phyloP scores from a whole-genome alignment of 2,113 vertebrate species.

The Anoura caudifer region DNA sequence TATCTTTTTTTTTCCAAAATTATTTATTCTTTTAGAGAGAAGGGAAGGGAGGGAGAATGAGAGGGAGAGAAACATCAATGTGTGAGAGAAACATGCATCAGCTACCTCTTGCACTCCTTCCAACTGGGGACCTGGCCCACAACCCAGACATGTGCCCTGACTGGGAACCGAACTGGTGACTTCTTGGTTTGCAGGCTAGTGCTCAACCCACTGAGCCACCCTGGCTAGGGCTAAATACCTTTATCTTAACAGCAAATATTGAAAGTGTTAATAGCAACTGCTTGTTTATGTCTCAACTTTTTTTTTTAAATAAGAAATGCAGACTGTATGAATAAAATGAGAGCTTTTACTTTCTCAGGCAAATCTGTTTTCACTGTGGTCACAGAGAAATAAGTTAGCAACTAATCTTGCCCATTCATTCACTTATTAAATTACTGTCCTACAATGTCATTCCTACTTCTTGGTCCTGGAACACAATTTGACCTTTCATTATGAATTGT shows the following conservation, averaged over 20 bases:
- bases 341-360: slow-evolving; percentile 29
- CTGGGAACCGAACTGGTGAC: no score
- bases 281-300: background rate
- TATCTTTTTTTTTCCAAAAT: background rate
- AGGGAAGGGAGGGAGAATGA: no score
- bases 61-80: no score
- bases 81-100: no score
- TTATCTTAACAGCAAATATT: background rate
- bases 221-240: background rate
- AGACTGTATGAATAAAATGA: slow-evolving; percentile 21
- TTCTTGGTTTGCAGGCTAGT: no score
- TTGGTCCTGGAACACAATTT: slow-evolving; percentile 28
- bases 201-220: no score
- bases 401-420: slow-evolving; percentile 46
- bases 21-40: no score
- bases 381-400: slow-evolving; percentile 45
- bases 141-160: no score
- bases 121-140: no score
- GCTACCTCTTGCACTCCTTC: no score
- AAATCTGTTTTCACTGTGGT: slow-evolving; percentile 49
- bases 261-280: background rate
- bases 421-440: slow-evolving; percentile 63
- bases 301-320: background rate
- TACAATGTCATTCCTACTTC: slow-evolving; percentile 38
- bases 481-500: slow-evolving; percentile 59